Conservation (phyloP, 2,113 vertebrate species). For the Butorides virescens region DNA sequence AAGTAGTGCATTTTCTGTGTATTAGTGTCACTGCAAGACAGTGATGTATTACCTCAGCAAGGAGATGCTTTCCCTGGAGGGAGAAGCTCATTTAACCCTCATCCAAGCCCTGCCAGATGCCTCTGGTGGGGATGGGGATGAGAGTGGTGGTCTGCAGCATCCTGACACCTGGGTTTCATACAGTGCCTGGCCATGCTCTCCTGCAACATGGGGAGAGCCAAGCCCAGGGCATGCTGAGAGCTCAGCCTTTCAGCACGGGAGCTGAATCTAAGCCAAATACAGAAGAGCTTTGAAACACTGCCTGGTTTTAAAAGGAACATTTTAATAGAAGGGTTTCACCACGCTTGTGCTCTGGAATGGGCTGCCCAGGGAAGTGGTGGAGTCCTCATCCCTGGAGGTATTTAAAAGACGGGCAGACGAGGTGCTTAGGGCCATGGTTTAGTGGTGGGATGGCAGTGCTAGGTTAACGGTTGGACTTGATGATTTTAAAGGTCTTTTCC, state of each 20-base stretch:
- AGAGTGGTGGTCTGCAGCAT: background rate
- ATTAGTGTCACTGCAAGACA: constrained; percentile 11
- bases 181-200: accelerated
- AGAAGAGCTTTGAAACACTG: background rate
- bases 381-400: too few relatives aligned
- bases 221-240: background rate
- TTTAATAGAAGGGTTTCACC: background rate
- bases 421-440: too few relatives aligned
- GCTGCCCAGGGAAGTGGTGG: too few relatives aligned
- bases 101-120: background rate
- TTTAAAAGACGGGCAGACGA: too few relatives aligned
- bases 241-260: background rate
- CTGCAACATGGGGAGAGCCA: background rate
- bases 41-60: background rate
- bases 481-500: too few relatives aligned
- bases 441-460: too few relatives aligned
- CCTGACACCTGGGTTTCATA: background rate
- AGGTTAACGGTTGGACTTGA: too few relatives aligned
- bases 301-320: background rate
- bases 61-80: background rate
- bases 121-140: background rate
- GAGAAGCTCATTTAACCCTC: background rate
- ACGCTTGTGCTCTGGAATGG: background rate
- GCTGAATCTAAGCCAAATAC: background rate
- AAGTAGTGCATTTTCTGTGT: background rate